Base-by-base conservation (phyloP, 1,140 invertebrate species). In the Diprion similis region DNA sequence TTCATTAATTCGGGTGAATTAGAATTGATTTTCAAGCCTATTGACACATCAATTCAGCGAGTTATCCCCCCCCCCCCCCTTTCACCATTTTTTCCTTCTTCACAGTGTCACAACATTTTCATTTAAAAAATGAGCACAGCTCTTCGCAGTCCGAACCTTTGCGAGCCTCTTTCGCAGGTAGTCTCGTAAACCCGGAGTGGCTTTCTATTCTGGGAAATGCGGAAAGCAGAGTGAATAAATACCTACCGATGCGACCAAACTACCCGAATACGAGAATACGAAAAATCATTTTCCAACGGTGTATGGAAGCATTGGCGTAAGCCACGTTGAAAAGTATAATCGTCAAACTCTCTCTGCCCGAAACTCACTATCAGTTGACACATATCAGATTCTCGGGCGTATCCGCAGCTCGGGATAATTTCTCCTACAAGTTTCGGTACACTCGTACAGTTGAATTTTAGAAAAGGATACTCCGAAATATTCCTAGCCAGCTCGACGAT, bases 151-250 rank as follows among this genome's bases (percentile, higher is more conserved):
- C 9, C 51, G 51, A 17, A 59, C 51, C 51, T 59, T 59, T 59
- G 51, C 51, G 51, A 59, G 51, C 51, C 51, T 59, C 51, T 59
- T 59, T 59, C 51, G 51, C 76, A 78, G 78, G 76, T 76, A 76
- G 72, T 37, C 13, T 46, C 73, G 70, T 78, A 76, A 78, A 79
- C 24, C 9, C 9, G 11, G 37, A 68, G 37, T 45, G 66, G 37
- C 37, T 68, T 68, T 45, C 66, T 18, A 19, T 68, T 68, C 37
- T 68, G 66, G 66, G 66, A 68, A 18, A 18, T 59, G 11, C 51
- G 51, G 51, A 17, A 59, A 59, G n/a, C n/a, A 59, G 51, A 59
- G 9, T 59, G 51, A 59, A 59, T 59, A 59, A 59, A 59, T 59
- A 8, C 51, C 51, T 59, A 8, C 51, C 51, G 51, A 59, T 15